Evolutionary conservation across 2,113 vertebrate genomes (phyloP).

Genomic region (Lophura nycthemera): DNA sequence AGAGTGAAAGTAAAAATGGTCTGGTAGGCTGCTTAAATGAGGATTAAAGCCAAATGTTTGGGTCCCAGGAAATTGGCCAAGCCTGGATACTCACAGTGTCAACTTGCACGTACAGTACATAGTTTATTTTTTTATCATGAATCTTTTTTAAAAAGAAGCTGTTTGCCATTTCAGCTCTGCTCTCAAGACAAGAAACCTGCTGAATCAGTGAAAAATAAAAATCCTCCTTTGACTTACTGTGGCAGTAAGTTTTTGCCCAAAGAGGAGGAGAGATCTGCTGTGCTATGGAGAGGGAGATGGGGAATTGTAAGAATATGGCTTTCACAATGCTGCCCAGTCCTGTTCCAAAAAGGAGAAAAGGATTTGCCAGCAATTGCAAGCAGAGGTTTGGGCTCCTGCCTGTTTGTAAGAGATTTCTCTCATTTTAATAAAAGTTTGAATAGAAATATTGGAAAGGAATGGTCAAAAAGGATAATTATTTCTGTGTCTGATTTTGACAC

Average conservation of each 20-base stretch:
- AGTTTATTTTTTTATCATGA: constrained; percentile 49
- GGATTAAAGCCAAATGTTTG: constrained; percentile 48
- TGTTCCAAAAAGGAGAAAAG: background rate
- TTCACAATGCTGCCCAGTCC: background rate
- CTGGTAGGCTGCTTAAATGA: constrained; percentile 17
- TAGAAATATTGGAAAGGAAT: constrained; percentile 21
- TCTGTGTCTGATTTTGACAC: constrained; percentile 17
- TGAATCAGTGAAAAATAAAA: constrained; percentile 59
- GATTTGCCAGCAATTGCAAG: constrained; percentile 24
- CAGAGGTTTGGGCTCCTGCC: constrained; percentile 1
- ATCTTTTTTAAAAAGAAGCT: background rate
- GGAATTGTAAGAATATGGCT: background rate
- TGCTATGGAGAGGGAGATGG: background rate
- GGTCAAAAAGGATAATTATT: constrained; percentile 26
- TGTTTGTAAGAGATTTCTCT: constrained; percentile 25
- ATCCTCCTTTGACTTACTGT: constrained; percentile 40
- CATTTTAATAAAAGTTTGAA: constrained; percentile 64
- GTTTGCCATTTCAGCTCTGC: constrained; percentile 44
- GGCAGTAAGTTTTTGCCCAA: constrained; percentile 21
- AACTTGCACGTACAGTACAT: constrained; percentile 52
- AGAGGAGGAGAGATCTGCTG: background rate
- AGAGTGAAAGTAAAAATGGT: constrained; percentile 32
- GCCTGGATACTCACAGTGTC: constrained; percentile 45
- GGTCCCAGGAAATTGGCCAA: constrained; percentile 58
- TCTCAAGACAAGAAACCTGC: constrained; percentile 30